These are phyloP conservation scores for Melanerpes formicivorus DNA, from an alignment of 2,113 vertebrate species.

Conservation along the genomic window DNA sequence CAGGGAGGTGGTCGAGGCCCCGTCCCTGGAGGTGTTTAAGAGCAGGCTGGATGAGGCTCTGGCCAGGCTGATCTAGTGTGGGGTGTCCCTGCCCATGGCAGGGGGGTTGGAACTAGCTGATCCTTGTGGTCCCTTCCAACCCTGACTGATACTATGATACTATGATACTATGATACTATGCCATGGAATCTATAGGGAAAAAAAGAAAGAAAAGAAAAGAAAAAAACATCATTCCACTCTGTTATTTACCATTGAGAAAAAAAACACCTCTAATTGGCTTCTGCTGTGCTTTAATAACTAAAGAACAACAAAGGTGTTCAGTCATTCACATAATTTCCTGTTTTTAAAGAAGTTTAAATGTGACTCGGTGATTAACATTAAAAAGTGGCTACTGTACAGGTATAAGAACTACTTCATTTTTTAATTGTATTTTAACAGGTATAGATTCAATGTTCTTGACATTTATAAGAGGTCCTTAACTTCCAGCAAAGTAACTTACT, in stretches of 20 bases:
- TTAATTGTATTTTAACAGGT: constrained; percentile 66
- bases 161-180: too few species aligned
- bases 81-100: too few species aligned
- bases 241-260: constrained; percentile 48
- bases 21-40: too few species aligned
- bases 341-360: constrained; percentile 64
- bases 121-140: too few species aligned
- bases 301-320: constrained; percentile 68
- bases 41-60: too few species aligned
- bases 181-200: neutral
- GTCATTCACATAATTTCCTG: constrained; percentile 61
- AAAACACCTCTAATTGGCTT: constrained; percentile 64
- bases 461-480: constrained; percentile 55
- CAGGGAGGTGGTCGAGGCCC: too few species aligned
- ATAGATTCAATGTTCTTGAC: constrained; percentile 47
- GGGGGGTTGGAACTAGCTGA: too few species aligned
- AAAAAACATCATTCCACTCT: constrained; percentile 18
- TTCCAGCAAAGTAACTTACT: neutral
- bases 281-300: constrained; percentile 67
- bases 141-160: too few species aligned
- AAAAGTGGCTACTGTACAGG: constrained; percentile 50
- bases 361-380: constrained; percentile 59
- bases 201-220: neutral
- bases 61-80: too few species aligned
- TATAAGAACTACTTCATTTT: constrained; percentile 65